Evolutionary conservation across 2,113 vertebrate genomes (phyloP).

Genomic region (Vimba vimba): DNA sequence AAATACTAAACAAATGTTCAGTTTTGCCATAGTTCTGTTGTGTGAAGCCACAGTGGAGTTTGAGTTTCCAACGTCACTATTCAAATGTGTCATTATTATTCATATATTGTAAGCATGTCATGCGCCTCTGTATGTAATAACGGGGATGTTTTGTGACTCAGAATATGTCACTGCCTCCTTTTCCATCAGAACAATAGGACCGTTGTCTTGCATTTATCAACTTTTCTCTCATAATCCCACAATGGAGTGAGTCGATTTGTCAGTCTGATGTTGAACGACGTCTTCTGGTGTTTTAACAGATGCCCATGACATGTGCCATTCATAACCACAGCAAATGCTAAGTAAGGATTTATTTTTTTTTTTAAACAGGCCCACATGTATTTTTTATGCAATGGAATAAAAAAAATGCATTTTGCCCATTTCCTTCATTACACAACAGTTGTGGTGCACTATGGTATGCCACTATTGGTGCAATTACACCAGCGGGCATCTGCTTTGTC

Average conservation of each 20-base stretch:
- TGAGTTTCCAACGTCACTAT: not conserved
- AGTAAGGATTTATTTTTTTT: not conserved
- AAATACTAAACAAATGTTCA: not conserved
- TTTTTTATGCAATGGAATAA: not conserved
- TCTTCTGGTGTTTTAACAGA: slow-evolving; percentile 29
- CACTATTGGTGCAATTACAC: slow-evolving; percentile 53
- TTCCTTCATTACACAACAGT: slow-evolving; percentile 37
- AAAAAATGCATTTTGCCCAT: not conserved
- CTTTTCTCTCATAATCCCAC: slow-evolving; percentile 28
- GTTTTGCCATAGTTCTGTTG: not conserved
- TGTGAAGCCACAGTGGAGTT: not conserved
- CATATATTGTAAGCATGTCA: slow-evolving; percentile 30
- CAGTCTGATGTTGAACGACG: not conserved
- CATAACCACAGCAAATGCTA: not conserved
- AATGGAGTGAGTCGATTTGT: not conserved
- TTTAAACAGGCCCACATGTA: not conserved
- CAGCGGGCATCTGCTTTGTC: slow-evolving; percentile 66
- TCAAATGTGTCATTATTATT: slow-evolving; percentile 39
- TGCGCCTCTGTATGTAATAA: slow-evolving; percentile 43
- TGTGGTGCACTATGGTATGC: slow-evolving; percentile 30
- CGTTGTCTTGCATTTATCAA: slow-evolving; percentile 64
- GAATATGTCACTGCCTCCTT: slow-evolving; percentile 48
- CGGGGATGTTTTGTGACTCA: slow-evolving; percentile 44
- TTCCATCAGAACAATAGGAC: slow-evolving; percentile 57
- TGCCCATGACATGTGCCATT: not conserved